These are phyloP conservation scores for Xestia rhomboidea DNA, from an alignment of 2,888 invertebrate species.

Conservation along the genomic window DNA sequence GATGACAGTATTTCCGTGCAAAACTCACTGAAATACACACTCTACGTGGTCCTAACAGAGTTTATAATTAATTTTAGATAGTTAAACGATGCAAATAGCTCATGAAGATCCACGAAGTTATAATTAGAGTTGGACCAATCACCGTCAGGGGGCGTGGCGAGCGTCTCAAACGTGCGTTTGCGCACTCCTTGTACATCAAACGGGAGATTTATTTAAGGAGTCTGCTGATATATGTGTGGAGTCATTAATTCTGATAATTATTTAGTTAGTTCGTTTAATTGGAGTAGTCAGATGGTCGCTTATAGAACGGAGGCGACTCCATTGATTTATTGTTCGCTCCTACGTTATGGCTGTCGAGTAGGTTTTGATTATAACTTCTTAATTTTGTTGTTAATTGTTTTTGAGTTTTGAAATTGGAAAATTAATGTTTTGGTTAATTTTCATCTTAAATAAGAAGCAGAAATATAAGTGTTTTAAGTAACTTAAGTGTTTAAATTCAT, in stretches of 20 bases:
- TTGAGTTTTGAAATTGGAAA: conserved; percentile 54
- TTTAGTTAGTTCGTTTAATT: conserved; percentile 89
- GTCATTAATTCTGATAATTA: conserved; percentile 90
- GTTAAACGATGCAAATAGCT: conserved; percentile 90
- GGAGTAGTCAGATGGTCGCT: conserved; percentile 81
- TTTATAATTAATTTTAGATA: conserved; percentile 59
- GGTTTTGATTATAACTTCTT: conserved; percentile 62
- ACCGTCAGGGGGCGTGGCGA: conserved; percentile 80
- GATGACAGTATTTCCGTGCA: conserved; percentile 84
- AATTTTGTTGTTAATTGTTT: conserved; percentile 66
- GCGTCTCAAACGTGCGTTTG: conserved; percentile 78
- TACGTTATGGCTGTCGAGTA: conserved; percentile 61
- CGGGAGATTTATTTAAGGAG: conserved; percentile 86
- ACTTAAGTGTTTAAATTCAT: not conserved
- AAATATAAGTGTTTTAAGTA: not conserved
- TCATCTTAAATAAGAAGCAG: not conserved
- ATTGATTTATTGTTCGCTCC: conserved; percentile 69
- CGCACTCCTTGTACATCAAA: conserved; percentile 81
- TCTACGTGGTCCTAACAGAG: conserved; percentile 54
- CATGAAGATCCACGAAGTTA: conserved; percentile 80
- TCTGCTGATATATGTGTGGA: conserved; percentile 83
- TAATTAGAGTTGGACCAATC: conserved; percentile 89
- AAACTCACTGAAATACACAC: conserved; percentile 44
- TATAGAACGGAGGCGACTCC: conserved; percentile 68
- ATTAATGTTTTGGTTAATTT: conserved; percentile 45